These are phyloP conservation scores for Orthonevra nobilis DNA, from an alignment of 2,888 invertebrate genomes.

Conservation along the genomic window DNA sequence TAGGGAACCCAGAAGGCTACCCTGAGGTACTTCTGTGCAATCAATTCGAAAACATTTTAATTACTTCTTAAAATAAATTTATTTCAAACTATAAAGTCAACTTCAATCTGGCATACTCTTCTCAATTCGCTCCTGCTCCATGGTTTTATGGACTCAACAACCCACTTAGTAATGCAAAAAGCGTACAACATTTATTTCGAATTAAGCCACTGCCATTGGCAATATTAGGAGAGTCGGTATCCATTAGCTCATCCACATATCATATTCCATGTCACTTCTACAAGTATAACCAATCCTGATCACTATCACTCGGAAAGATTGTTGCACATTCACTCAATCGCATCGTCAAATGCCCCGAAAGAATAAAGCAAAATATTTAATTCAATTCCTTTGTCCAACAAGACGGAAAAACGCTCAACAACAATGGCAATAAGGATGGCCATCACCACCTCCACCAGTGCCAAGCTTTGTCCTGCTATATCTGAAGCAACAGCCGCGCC, in stretches of 20 bases:
- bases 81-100: too few species aligned
- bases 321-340: slow-evolving; percentile 66
- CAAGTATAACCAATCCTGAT: slow-evolving; percentile 48
- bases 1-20: too few species aligned
- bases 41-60: too few species aligned
- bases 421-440: slow-evolving; percentile 37
- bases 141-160: too few species aligned
- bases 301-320: slow-evolving; percentile 44
- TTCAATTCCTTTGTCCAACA: slow-evolving; percentile 69
- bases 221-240: slow-evolving; percentile 1
- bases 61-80: too few species aligned
- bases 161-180: too few species aligned
- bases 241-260: slow-evolving; percentile 17
- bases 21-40: too few species aligned
- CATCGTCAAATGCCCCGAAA: slow-evolving; percentile 53
- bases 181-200: background rate
- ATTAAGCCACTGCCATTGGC: slow-evolving; percentile 15
- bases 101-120: too few species aligned
- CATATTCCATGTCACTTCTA: slow-evolving; percentile 26
- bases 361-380: slow-evolving; percentile 60
- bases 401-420: slow-evolving; percentile 65
- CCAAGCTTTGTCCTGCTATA: slow-evolving; percentile 23
- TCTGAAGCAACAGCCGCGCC: slow-evolving; percentile 64
- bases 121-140: too few species aligned
- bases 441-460: background rate